Evolutionary conservation across 2,888 invertebrate genomes (phyloP), one percentile per base, ranked within the genome.

Genomic region (Sarcophaga subvicina): DNA sequence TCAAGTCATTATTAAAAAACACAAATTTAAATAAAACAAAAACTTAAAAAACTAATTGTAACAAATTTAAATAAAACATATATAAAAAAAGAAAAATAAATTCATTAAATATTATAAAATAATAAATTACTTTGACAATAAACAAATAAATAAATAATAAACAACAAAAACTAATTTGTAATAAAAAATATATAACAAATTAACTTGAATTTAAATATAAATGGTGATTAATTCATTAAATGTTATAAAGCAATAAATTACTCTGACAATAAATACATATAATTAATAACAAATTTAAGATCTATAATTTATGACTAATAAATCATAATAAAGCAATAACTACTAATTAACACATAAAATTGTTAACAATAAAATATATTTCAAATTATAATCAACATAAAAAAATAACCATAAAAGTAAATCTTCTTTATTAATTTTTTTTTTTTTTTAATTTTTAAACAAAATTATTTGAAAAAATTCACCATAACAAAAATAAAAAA

Each of bases 391-490:
- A 37, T 3, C 37, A 37, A 37, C 37, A 37, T 2, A 37, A 37
- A 37, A 37, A 37, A 37, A 37, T 37, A 37, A 49, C 63, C 22
- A 75, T 14, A 11, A 49, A 25, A 63, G 63, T 75, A 25, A 75
- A 25, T 25, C n/a, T 49, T 64, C 64, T 14, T 75, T 64, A 17
- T 37, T 37, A 37, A 2, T 75, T 22, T 62, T 62, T 27, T 70
- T 54, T 37, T 54, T 47, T 54, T 17, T 27, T 59, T 10, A 12
- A 25, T 70, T 54, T 70, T 14, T 22, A 11, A n/a, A 49, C 14
- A 69, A 69, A 69, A 49, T 67, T 59, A 76, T 49, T 75, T 22
- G 22, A 75, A 59, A 72, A 8, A 80, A 25, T 37, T 47, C 45
- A 69, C 10, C 45, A 22, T 8, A 66, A 66, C 17, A 25, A 37